Evolutionary conservation across 2,888 invertebrate genomes (phyloP).

Genomic region (Tenthredo mesomela): DNA sequence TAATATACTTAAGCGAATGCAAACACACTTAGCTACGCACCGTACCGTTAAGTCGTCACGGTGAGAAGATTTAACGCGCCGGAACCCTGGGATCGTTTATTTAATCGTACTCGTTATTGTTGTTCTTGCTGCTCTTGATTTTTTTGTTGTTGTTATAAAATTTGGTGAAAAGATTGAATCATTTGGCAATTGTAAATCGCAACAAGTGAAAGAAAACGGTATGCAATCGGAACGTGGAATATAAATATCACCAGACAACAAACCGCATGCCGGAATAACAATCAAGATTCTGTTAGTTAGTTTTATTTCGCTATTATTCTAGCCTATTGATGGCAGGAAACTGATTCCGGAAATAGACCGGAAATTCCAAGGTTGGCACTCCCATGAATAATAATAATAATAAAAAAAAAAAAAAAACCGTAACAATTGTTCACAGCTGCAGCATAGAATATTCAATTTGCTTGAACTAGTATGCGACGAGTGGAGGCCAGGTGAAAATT

Average conservation of each 20-base stretch:
- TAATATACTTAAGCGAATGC: constrained; percentile 20
- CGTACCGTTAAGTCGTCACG: constrained; percentile 72
- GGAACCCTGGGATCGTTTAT: constrained; percentile 55
- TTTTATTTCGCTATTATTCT: constrained; percentile 18
- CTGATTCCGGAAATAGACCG: constrained; percentile 49
- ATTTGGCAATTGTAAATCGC: background rate
- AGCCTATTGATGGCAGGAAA: constrained; percentile 26
- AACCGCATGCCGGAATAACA: background rate
- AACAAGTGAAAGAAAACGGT: background rate
- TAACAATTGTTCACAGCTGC: background rate
- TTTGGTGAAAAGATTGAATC: background rate
- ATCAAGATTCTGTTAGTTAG: background rate
- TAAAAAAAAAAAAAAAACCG: background rate
- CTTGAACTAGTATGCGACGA: background rate
- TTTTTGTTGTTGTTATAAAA: background rate
- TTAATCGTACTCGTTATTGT: constrained; percentile 26
- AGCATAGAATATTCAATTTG: background rate
- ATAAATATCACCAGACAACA: background rate
- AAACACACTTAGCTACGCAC: constrained; percentile 61
- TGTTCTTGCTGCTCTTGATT: background rate
- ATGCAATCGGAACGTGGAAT: background rate
- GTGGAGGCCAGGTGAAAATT: too few species aligned
- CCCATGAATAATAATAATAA: constrained; percentile 32
- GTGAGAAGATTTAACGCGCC: constrained; percentile 68
- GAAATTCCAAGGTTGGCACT: constrained; percentile 42